These are phyloP conservation scores for Cosmorhoe ocellata DNA, from an alignment of 2,888 invertebrate species.

Conservation along the genomic window DNA sequence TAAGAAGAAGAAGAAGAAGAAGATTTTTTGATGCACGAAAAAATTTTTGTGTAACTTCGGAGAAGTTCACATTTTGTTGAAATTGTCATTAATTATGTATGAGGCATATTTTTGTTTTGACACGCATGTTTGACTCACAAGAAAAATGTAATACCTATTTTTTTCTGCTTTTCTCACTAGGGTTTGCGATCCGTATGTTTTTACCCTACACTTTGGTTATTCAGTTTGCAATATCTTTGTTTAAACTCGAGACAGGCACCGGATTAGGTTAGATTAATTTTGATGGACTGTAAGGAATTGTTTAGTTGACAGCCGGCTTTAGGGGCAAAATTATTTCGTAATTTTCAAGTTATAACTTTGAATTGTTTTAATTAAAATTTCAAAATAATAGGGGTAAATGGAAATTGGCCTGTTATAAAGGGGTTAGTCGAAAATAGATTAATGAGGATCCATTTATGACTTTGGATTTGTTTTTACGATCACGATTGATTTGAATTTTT, in stretches of 20 bases:
- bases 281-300: slow-evolving; percentile 79
- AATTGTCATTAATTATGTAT: too few relatives aligned
- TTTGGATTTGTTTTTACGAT: too few relatives aligned
- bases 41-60: too few relatives aligned
- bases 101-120: too few relatives aligned
- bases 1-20: too few relatives aligned
- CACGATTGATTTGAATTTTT: too few relatives aligned
- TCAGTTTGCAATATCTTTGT: slow-evolving; percentile 77
- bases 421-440: slow-evolving; percentile 37
- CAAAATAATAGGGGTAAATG: slow-evolving; percentile 57
- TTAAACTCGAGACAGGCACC: slow-evolving; percentile 70
- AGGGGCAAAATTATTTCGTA: slow-evolving; percentile 69
- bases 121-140: too few relatives aligned
- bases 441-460: too few relatives aligned
- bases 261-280: slow-evolving; percentile 80
- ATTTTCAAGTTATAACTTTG: slow-evolving; percentile 67
- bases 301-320: slow-evolving; percentile 73
- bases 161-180: background rate
- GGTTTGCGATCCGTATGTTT: slow-evolving; percentile 37
- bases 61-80: too few relatives aligned
- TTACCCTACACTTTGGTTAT: slow-evolving; percentile 58
- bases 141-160: too few relatives aligned
- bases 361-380: slow-evolving; percentile 75
- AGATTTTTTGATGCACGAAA: too few relatives aligned
- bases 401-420: slow-evolving; percentile 51